Conservation (phyloP, 2,113 vertebrate species). For the Anarhynchus alexandrinus region DNA sequence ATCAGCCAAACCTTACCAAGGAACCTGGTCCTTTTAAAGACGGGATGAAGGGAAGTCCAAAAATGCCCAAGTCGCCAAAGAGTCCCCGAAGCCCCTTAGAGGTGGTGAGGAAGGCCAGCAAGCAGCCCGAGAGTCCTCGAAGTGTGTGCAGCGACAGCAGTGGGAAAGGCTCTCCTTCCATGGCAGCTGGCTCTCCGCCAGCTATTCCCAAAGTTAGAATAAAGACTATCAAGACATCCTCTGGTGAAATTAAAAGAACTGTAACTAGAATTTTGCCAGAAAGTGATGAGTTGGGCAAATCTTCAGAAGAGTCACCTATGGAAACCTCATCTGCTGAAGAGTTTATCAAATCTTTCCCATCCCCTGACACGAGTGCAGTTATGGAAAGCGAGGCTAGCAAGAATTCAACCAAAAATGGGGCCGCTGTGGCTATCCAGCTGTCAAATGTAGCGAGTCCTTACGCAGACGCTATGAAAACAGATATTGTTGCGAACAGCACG, state of each 20-base stretch:
- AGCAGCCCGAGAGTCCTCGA: conserved; percentile 88
- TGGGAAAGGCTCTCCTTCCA: conserved; percentile 86
- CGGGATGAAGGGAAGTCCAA: conserved; percentile 79
- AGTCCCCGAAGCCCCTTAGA: conserved; percentile 92
- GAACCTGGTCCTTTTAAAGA: conserved; percentile 78
- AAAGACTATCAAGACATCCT: conserved; percentile 95
- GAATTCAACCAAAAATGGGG: neutral
- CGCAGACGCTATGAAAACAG: conserved; percentile 39
- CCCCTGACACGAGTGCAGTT: conserved; percentile 60
- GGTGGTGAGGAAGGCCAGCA: conserved; percentile 80
- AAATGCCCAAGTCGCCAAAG: conserved; percentile 89
- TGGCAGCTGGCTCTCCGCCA: conserved; percentile 85
- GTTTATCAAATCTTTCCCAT: conserved; percentile 61
- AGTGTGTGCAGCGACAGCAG: conserved; percentile 93
- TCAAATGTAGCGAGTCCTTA: conserved; percentile 49
- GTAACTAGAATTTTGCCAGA: conserved; percentile 92
- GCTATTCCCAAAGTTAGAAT: conserved; percentile 95
- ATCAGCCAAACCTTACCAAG: conserved; percentile 68
- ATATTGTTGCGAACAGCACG: neutral
- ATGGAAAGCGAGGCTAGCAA: conserved; percentile 45
- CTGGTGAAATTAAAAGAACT: conserved; percentile 93
- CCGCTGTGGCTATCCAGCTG: conserved; percentile 19
- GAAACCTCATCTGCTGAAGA: conserved; percentile 79
- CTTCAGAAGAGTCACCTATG: conserved; percentile 79
- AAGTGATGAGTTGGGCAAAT: conserved; percentile 83